Conservation (phyloP, 2,797 vertebrate species). For the Serranus cabrilla region DNA sequence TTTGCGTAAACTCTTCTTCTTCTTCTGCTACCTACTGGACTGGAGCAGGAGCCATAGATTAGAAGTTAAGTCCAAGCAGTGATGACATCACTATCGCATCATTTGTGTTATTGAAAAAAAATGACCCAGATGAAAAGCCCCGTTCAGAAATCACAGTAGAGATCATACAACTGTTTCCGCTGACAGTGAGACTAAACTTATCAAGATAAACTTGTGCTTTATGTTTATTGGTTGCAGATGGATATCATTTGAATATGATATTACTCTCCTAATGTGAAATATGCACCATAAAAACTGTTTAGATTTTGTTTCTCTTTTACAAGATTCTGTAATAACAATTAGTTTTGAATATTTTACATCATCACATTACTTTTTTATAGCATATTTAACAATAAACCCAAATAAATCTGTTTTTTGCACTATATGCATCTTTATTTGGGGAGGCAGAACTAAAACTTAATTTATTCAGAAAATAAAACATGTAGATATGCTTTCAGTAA, state of each 20-base stretch:
- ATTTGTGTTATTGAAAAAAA: background rate
- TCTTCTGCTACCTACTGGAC: too few species aligned
- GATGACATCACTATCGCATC: background rate
- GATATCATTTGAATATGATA: background rate
- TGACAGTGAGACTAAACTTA: background rate
- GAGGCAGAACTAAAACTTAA: background rate
- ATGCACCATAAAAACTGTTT: background rate
- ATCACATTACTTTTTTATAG: background rate
- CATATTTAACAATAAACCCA: background rate
- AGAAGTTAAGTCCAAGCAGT: background rate
- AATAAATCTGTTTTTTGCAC: background rate
- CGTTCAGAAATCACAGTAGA: background rate
- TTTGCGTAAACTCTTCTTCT: too few species aligned
- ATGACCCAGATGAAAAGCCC: background rate
- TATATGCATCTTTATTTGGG: background rate
- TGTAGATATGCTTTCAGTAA: background rate
- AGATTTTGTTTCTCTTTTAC: background rate
- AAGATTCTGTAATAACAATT: background rate
- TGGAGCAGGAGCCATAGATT: too few species aligned
- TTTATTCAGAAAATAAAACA: background rate
- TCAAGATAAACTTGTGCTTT: background rate
- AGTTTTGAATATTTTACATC: background rate
- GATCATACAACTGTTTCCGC: background rate
- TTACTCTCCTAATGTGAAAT: background rate
- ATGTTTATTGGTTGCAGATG: background rate